Percentiles rank a stretch among this genome's conserved stretches.
phyloP scores from a whole-genome alignment of 2,113 vertebrate genomes.

The Rissa tridactyla region DNA sequence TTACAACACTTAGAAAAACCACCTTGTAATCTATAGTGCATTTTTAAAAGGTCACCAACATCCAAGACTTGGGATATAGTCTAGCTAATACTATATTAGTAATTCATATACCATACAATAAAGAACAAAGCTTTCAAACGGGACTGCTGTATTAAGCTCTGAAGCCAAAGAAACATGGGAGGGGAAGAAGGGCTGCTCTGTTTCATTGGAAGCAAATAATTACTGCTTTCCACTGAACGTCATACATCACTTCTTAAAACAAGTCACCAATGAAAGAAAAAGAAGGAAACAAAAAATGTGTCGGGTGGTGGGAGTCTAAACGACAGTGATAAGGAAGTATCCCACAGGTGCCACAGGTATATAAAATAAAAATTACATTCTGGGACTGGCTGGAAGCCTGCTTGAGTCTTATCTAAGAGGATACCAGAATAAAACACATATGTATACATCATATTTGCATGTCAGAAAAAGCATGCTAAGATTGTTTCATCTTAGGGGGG shows the following conservation, averaged over 20 bases:
- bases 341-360: too few relatives aligned
- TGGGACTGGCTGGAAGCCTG: background rate
- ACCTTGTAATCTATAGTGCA: background rate
- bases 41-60: background rate
- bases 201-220: background rate
- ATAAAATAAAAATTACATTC: background rate
- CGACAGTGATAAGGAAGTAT: background rate
- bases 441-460: too few relatives aligned
- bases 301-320: background rate
- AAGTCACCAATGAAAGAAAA: background rate
- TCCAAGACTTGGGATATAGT: background rate
- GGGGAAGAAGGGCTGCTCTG: background rate
- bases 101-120: background rate
- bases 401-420: background rate
- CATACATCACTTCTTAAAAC: background rate
- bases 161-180: background rate
- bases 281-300: background rate
- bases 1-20: background rate
- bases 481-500: background rate
- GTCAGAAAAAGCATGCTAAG: background rate
- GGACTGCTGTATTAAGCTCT: background rate
- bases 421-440: rapidly evolving
- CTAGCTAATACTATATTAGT: background rate
- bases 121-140: background rate
- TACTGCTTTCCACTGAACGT: background rate